Evolutionary conservation across 1,140 invertebrate species (phyloP), one percentile per base, ranked within the genome.

Genomic region (Sitobion miscanthi): DNA sequence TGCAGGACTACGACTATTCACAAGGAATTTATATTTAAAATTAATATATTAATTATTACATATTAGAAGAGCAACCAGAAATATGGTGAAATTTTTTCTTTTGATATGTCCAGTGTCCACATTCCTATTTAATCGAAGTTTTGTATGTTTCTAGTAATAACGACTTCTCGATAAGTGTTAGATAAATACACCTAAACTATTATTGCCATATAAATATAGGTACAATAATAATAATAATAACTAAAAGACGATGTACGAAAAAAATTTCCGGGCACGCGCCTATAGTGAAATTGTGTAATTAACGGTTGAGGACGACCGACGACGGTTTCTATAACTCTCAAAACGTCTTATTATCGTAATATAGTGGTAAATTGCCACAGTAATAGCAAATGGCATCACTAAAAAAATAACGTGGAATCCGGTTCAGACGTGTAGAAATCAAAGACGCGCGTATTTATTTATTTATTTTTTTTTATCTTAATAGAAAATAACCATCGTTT

Each of bases 211-310:
- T 57, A 77, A 57, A 38, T 38, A 83, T 38, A 83, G 21, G 20
- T 23, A 83, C 35, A 35, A 35, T 83, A 20, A 77, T 35, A n/a
- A 20, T 49, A 49, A 38, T 49, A 52, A 49, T 54, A n/a, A 87
- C 45, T 49, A 77, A 47, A 62, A 93, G 38, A 23, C 52, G 52
- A 62, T 49, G 42, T 42, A 57, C 7, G 7, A 93, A 93, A 83
- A 94, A 45, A 77, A 93, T 89, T 91, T 82, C 57, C 91, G 85
- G 88, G 54, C 94, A 91, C 94, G 93, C 88, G 52, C 92, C 83
- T 89, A 82, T 89, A 93, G 93, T 94, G 93, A 93, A 93, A 93
- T 83, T 94, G 88, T 93, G 54, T 94, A 83, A 91, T 90, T 93
- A 93, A 52, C 49, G 82, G 93, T 90, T 69, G 90, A 88, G 45